Evolutionary conservation across 2,888 invertebrate species (phyloP), one percentile per base, ranked within the genome.

Genomic region (Clivina fossor): DNA sequence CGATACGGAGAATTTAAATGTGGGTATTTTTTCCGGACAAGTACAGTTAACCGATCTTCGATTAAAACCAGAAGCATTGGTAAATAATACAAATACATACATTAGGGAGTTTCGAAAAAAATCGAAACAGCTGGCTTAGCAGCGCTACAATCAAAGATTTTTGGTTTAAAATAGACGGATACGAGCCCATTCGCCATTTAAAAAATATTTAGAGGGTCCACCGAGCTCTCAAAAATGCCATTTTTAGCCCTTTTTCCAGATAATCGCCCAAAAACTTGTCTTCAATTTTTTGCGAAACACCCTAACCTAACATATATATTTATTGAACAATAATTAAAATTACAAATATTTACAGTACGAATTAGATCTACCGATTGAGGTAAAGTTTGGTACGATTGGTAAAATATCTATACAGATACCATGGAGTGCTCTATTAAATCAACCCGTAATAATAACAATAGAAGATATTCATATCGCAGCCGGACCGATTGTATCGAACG

Each of bases 21-120:
- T 90, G 57, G 90, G 90, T 64, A 88, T 91, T 62, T 88, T 90
- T 72, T 86, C 87, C 60, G 90, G 90, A 59, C 82, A 85, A 68
- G 88, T 90, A 49, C 86, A 86, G 70, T 79, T 91, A 47, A 83
- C 82, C 2, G 88, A 90, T 67, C 74, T 91, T 43, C 86, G 85
- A 71, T 76, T 91, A 26, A 87, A 88, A 69, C 84, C 88, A 22
- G 90, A 90, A 71, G 90, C 90, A 62, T 71, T 91, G 80, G 90
- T 91, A 74, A 80, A 83, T 74, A 16, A 41, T 13, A 35, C 9
- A 35, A 9, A 16, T 5, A 47, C 1, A 47, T 43, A 9, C 8
- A 13, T 11, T 11, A 19, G 8, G n/a, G n/a, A n/a, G n/a, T n/a
- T n/a, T n/a, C n/a, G n/a, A n/a, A n/a, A n/a, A n/a, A n/a, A n/a